Conservation (phyloP, 1,140 invertebrate genomes). For the Probaryconus sp. region DNA sequence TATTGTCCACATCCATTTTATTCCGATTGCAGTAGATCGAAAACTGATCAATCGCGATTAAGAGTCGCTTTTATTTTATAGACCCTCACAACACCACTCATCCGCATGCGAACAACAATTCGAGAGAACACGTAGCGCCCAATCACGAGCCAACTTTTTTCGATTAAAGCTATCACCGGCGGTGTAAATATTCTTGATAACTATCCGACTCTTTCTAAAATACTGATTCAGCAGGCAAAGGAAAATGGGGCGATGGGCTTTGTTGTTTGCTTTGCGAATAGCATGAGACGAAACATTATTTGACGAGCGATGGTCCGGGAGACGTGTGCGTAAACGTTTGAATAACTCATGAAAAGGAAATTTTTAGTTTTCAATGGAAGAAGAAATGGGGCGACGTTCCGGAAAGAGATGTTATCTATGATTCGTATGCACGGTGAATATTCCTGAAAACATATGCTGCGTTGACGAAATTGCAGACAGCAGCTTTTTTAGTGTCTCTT, state of each 20-base stretch:
- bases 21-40: conserved; percentile 2
- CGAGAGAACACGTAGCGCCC: conserved; percentile 22
- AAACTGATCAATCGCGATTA: conserved; percentile 49
- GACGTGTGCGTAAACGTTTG: too few relatives aligned
- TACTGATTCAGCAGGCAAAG: conserved; percentile 5
- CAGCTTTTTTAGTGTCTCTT: too few relatives aligned
- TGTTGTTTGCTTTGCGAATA: neutral
- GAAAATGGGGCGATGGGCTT: neutral
- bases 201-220: conserved; percentile 27
- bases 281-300: neutral
- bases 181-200: conserved; percentile 45
- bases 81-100: conserved; percentile 30
- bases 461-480: too few relatives aligned
- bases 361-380: too few relatives aligned
- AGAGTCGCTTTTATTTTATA: conserved; percentile 28
- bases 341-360: too few relatives aligned
- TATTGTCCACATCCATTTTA: conserved; percentile 13
- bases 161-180: conserved; percentile 53
- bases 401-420: too few relatives aligned
- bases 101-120: conserved; percentile 23
- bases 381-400: too few relatives aligned
- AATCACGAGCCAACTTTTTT: conserved; percentile 45
- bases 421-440: too few relatives aligned
- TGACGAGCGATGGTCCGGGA: neutral
- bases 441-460: too few relatives aligned